Percentiles rank a stretch among this genome's conserved stretches.
phyloP scores from a whole-genome alignment of 2,113 vertebrate genomes.

The Petaurus breviceps region DNA sequence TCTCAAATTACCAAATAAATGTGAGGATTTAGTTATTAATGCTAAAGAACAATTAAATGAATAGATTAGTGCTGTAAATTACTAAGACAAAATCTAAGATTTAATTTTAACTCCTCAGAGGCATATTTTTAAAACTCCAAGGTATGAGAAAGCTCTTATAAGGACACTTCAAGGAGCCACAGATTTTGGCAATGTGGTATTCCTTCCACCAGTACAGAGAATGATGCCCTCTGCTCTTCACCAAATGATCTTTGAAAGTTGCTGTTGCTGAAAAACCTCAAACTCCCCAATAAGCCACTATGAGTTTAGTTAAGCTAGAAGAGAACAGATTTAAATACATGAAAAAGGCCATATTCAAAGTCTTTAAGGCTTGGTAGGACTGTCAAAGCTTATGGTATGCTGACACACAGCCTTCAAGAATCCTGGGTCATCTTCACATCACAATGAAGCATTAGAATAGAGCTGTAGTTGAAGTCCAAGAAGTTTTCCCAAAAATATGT shows the following conservation, averaged over 20 bases:
- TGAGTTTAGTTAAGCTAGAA: neutral
- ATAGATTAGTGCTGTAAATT: neutral
- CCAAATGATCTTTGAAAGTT: neutral
- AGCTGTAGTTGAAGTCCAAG: neutral
- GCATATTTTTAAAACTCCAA: neutral
- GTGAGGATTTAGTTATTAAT: neutral
- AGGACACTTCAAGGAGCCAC: neutral
- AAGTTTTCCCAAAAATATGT: conserved; percentile 44
- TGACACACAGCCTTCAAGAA: neutral
- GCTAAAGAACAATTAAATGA: neutral
- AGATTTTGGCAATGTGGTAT: neutral
- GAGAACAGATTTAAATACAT: neutral
- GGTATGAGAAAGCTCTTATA: neutral
- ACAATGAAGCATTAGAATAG: neutral
- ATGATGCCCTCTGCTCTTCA: neutral
- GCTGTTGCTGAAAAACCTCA: neutral
- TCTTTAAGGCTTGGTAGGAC: neutral
- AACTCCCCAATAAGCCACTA: neutral
- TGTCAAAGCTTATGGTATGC: neutral
- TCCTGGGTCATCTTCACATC: neutral
- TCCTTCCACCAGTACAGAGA: neutral
- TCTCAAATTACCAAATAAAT: neutral
- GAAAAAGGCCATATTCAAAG: neutral
- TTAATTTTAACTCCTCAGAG: no score
- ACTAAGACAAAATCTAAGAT: neutral